A percentile compares a stretch with the other conserved stretches of the same genome.
These are phyloP conservation scores for Synodontis membranacea DNA, from an alignment of 2,113 vertebrate species.

Conservation along the genomic window DNA sequence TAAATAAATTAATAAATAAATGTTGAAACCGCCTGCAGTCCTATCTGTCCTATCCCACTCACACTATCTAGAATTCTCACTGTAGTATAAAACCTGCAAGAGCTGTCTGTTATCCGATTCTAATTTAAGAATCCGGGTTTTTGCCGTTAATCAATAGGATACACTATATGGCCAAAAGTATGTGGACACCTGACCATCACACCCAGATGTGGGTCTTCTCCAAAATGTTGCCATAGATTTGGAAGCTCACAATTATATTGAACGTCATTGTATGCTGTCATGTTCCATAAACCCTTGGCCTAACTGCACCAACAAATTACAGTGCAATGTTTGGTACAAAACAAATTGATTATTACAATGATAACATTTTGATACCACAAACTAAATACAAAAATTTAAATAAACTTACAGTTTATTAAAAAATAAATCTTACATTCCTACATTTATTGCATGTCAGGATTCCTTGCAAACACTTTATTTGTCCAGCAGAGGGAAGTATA, in stretches of 20 bases:
- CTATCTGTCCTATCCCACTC: no score
- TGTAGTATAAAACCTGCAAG: no score
- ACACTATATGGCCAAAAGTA: neutral
- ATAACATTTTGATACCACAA: neutral
- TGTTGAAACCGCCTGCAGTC: no score
- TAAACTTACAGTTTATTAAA: neutral
- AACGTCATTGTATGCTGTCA: neutral
- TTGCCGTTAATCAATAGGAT: neutral
- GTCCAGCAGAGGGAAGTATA: constrained; percentile 35
- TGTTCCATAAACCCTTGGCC: neutral
- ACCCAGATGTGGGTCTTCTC: neutral
- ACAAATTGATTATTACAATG: neutral
- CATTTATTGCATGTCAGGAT: neutral
- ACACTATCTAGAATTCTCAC: no score
- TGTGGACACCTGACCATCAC: neutral
- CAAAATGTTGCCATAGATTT: neutral
- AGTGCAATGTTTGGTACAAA: neutral
- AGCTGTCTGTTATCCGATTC: no score
- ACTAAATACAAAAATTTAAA: neutral
- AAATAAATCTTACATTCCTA: neutral
- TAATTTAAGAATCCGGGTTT: neutral
- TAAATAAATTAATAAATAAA: no score
- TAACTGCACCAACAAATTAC: neutral
- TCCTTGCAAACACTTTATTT: neutral
- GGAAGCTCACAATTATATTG: neutral